Percentiles rank a stretch among this genome's conserved stretches.
These are phyloP conservation scores for Plestiodon gilberti DNA, from an alignment of 2,113 vertebrate species.

Conservation along the genomic window DNA sequence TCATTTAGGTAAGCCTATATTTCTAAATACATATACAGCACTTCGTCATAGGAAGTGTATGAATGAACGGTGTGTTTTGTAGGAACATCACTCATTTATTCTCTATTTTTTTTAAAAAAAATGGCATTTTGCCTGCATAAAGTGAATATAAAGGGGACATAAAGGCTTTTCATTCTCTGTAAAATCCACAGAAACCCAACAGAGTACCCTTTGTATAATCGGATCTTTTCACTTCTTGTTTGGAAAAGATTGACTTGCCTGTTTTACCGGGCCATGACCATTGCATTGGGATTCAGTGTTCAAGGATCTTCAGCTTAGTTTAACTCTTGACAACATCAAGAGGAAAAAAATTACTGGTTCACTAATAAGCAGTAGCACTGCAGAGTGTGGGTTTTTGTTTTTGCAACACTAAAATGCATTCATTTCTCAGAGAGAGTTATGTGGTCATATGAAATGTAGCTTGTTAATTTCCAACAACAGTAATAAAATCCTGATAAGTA, in stretches of 20 bases:
- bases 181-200: not conserved
- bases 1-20: constrained; percentile 13
- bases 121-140: too few relatives aligned
- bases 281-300: not conserved
- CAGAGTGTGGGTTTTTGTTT: not conserved
- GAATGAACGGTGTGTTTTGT: constrained; percentile 16
- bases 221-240: not conserved
- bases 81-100: constrained; percentile 1
- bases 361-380: not conserved
- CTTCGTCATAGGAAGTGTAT: not conserved
- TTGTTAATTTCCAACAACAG: not conserved
- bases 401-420: not conserved
- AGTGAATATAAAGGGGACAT: too few relatives aligned
- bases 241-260: not conserved
- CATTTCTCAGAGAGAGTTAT: not conserved
- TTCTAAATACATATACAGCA: constrained; percentile 13
- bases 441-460: not conserved
- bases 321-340: not conserved
- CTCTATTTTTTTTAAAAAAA: not conserved
- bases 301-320: not conserved
- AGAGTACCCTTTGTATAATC: not conserved
- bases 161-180: too few relatives aligned
- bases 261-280: not conserved
- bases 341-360: not conserved
- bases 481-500: not conserved